Conservation (phyloP, 2,888 invertebrate species). For the Dichetophora obliterata region DNA sequence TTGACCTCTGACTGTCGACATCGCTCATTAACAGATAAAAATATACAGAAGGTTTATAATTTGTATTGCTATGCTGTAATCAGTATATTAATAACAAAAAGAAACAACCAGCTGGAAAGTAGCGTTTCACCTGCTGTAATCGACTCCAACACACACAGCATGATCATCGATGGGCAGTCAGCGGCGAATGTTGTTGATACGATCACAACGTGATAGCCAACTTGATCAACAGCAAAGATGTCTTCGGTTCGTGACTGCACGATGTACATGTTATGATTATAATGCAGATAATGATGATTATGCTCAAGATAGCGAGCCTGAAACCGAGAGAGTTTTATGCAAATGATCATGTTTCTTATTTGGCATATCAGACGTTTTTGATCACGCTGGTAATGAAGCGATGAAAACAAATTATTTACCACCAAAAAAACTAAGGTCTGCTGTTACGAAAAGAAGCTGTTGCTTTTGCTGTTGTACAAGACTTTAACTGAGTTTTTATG, state of each 20-base stretch:
- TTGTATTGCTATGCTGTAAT: too few relatives aligned
- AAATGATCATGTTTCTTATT: neutral
- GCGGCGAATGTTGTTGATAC: neutral
- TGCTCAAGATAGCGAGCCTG: neutral
- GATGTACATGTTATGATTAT: neutral
- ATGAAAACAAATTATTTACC: constrained; percentile 1
- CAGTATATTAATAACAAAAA: too few relatives aligned
- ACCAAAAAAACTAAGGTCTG: neutral
- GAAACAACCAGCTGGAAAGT: too few relatives aligned
- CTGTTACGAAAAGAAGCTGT: neutral
- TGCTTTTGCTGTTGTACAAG: neutral
- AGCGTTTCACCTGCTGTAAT: constrained; percentile 13
- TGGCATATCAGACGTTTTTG: constrained; percentile 13
- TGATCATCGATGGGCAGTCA: neutral
- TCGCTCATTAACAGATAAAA: too few relatives aligned
- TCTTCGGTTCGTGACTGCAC: neutral
- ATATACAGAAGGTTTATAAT: too few relatives aligned
- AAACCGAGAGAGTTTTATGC: neutral
- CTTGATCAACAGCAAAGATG: neutral
- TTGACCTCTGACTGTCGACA: too few relatives aligned
- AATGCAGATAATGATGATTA: constrained; percentile 5
- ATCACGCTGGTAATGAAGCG: neutral
- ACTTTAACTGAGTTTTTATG: neutral
- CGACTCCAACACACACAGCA: neutral
- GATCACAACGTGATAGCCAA: constrained; percentile 8